Evolutionary conservation across 2,888 invertebrate species (phyloP).

Genomic region (Euproctis similis): DNA sequence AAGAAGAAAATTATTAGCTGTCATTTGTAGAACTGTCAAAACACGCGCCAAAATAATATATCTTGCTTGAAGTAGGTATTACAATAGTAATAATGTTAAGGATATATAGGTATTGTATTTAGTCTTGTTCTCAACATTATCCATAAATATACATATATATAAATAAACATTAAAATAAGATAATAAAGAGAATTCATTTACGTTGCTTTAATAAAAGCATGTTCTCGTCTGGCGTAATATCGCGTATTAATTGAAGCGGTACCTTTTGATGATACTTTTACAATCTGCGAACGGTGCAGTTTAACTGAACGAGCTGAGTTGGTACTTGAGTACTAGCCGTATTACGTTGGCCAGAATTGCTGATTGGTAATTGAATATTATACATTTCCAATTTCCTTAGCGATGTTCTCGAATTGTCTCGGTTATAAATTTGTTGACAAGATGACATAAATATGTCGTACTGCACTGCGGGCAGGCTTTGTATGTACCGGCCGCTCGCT

Average conservation of each 20-base stretch:
- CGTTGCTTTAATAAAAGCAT: slow-evolving; percentile 27
- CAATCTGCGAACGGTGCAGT: slow-evolving; percentile 44
- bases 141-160: no score
- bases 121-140: no score
- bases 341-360: no score
- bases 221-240: slow-evolving; percentile 29
- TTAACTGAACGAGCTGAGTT: slow-evolving; percentile 17
- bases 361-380: slow-evolving; percentile 32
- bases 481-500: slow-evolving; percentile 22
- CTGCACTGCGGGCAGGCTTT: slow-evolving; percentile 47
- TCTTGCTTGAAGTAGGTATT: no score
- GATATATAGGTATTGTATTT: no score
- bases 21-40: no score
- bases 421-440: slow-evolving; percentile 59
- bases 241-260: slow-evolving; percentile 43
- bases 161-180: slow-evolving; percentile 25
- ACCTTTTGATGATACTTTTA: slow-evolving; percentile 38
- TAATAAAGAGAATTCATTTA: slow-evolving; percentile 23
- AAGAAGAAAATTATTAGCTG: no score
- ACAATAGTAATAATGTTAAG: no score
- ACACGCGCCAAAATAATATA: no score
- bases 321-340: no score
- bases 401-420: slow-evolving; percentile 24
- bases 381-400: slow-evolving; percentile 58
- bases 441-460: slow-evolving; percentile 61